These are phyloP conservation scores for Psittacara wagleri DNA, from an alignment of 2,113 vertebrate species.

Conservation along the genomic window DNA sequence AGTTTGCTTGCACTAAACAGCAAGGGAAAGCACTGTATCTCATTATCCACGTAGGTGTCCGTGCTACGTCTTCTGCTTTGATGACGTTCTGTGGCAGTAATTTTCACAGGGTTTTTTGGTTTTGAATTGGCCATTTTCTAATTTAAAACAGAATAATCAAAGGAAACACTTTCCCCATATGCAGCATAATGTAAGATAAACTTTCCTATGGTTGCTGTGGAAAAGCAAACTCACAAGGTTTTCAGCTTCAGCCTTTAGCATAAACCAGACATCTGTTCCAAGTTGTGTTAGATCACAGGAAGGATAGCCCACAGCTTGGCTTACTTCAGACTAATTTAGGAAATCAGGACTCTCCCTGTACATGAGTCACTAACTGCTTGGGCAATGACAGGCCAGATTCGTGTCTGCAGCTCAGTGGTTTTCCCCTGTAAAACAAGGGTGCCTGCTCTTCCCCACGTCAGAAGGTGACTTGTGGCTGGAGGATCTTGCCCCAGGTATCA, in stretches of 20 bases:
- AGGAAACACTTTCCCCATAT: conserved; percentile 22
- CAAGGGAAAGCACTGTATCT: not conserved
- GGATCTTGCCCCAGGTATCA: not conserved
- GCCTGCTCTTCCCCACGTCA: not conserved
- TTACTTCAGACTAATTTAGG: conserved; percentile 63
- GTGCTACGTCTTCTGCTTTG: not conserved
- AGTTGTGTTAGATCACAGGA: conserved; percentile 57
- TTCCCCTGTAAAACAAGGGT: not conserved
- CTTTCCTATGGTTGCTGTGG: conserved; percentile 46
- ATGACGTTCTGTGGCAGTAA: not conserved
- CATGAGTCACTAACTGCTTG: conserved; percentile 50
- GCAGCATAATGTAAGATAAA: not conserved
- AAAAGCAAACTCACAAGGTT: conserved; percentile 20
- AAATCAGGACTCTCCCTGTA: conserved; percentile 52
- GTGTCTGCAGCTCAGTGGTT: not conserved
- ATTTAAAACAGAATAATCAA: conserved; percentile 41
- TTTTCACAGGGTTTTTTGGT: conserved; percentile 2
- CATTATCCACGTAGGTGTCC: conserved; percentile 11
- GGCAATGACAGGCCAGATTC: conserved; percentile 31
- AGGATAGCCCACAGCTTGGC: conserved; percentile 60
- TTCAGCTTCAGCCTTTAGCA: conserved; percentile 21
- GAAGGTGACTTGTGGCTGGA: not conserved
- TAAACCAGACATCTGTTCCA: conserved; percentile 50
- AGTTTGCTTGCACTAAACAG: not conserved
- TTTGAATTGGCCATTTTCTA: conserved; percentile 35